Percentiles rank a stretch among this genome's conserved stretches.
Evolutionary conservation across 2,113 vertebrate species (phyloP).

Genomic region (Acrocephalus arundinaceus): DNA sequence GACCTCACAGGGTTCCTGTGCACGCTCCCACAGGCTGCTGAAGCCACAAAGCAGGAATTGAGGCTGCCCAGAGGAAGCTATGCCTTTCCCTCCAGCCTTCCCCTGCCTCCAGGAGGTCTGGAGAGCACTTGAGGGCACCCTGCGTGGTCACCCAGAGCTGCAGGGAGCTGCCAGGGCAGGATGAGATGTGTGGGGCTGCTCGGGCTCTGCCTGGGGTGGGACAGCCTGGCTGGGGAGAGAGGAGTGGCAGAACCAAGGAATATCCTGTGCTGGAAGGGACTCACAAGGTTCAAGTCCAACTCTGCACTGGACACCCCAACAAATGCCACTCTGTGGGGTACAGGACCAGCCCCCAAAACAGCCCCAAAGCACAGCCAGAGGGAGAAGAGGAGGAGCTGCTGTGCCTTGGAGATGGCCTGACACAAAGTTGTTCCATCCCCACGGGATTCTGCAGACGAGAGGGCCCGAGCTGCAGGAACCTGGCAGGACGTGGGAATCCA

Average conservation of each 20-base stretch:
- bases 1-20: background rate
- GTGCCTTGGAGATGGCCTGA: background rate
- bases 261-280: background rate
- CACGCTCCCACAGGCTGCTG: accelerated
- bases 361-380: background rate
- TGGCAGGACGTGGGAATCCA: background rate
- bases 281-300: background rate
- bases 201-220: background rate
- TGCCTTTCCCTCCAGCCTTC: background rate
- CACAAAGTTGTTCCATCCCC: background rate
- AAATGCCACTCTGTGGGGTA: background rate
- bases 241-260: background rate
- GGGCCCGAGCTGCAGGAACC: background rate
- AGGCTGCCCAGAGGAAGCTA: background rate
- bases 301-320: background rate
- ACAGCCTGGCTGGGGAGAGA: accelerated
- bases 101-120: background rate
- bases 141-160: accelerated
- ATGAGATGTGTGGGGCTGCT: background rate
- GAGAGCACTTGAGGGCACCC: accelerated
- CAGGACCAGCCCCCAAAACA: background rate
- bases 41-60: background rate
- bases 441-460: background rate
- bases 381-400: background rate
- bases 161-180: background rate